Evolutionary conservation across 1,140 invertebrate genomes (phyloP).

Genomic region (Hermetia illucens): DNA sequence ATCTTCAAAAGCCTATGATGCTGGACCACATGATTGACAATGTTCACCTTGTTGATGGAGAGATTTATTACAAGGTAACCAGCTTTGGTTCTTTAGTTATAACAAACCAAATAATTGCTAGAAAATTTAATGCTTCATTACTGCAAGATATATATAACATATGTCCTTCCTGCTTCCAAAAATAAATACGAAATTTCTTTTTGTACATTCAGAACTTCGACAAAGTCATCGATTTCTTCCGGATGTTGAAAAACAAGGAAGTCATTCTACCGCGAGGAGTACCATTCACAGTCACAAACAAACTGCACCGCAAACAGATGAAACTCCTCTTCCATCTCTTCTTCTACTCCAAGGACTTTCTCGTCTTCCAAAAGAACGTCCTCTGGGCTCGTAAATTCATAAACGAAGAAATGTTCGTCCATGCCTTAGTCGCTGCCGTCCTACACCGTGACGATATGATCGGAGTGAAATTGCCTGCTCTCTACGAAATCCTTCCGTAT

Average conservation of each 20-base stretch:
- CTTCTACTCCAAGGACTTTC: slow-evolving; percentile 40
- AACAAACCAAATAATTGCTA: no score
- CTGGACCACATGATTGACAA: no score
- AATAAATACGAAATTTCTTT: not conserved
- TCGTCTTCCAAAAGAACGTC: slow-evolving; percentile 41
- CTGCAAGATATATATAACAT: no score
- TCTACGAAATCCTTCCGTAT: slow-evolving; percentile 42
- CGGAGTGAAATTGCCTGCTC: slow-evolving; percentile 36
- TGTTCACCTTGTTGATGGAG: no score
- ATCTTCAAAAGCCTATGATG: no score
- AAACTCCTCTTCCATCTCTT: slow-evolving; percentile 34
- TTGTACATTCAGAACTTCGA: slow-evolving; percentile 36
- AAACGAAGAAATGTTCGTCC: slow-evolving; percentile 39
- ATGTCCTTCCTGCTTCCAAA: no score
- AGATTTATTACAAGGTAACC: no score
- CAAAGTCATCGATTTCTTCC: slow-evolving; percentile 44
- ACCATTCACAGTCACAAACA: slow-evolving; percentile 32
- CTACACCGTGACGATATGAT: slow-evolving; percentile 34
- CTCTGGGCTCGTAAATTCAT: slow-evolving; percentile 30
- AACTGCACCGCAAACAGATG: slow-evolving; percentile 29
- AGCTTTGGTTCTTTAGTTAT: no score
- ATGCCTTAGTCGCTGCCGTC: slow-evolving; percentile 36
- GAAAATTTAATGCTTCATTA: no score
- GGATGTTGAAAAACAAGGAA: slow-evolving; percentile 39
- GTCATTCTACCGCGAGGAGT: slow-evolving; percentile 36